phyloP scores from a whole-genome alignment of 2,113 vertebrate species.

The Ptyas mucosa region DNA sequence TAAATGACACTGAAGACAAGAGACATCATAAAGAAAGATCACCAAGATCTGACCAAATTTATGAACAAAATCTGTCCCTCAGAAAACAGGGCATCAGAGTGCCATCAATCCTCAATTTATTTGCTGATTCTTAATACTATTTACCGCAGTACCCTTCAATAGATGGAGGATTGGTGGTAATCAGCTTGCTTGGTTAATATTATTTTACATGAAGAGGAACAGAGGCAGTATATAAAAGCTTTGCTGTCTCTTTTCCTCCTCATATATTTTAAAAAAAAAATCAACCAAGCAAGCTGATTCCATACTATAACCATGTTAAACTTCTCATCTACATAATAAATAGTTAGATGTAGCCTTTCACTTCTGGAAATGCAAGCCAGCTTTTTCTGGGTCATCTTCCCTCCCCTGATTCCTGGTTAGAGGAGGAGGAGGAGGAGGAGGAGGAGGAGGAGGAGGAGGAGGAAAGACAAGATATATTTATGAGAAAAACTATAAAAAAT shows the following conservation, averaged over 20 bases:
- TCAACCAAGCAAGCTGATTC: not conserved
- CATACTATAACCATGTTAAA: not conserved
- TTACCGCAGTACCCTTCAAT: too few species aligned
- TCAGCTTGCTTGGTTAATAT: too few species aligned
- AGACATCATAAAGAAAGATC: not conserved
- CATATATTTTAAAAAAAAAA: too few species aligned
- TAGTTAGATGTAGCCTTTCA: not conserved
- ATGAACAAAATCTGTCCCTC: not conserved
- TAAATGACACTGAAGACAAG: not conserved
- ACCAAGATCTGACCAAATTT: not conserved
- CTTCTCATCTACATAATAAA: not conserved
- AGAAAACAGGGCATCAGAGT: not conserved
- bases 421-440: not conserved
- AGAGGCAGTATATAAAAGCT: too few species aligned
- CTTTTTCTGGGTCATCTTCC: not conserved
- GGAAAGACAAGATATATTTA: not conserved
- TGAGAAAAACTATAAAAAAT: not conserved
- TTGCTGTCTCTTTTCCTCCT: not conserved
- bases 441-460: not conserved
- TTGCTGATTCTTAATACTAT: not conserved
- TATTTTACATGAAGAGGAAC: too few species aligned
- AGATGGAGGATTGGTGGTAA: not conserved
- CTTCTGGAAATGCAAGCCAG: not conserved
- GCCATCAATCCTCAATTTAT: not conserved
- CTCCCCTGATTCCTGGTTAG: not conserved